Evolutionary conservation across 2,888 invertebrate species (phyloP), one percentile per base, ranked within the genome.

Genomic region (Thymelicus acteon): DNA sequence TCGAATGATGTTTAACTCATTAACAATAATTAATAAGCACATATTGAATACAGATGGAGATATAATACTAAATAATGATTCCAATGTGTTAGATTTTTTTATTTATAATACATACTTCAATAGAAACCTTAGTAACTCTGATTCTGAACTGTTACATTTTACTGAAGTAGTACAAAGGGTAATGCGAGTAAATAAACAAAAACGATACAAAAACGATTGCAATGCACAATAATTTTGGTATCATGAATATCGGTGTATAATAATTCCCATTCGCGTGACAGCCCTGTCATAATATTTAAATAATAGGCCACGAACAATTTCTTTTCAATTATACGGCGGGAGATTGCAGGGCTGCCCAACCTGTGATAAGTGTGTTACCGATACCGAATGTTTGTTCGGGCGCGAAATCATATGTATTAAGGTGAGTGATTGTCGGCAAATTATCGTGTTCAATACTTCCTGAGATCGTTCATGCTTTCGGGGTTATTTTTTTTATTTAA

Each of bases 321-420:
- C 31, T 67, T 57, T 74, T 72, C 65, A 68, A 74, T 71, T 67
- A 71, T 47, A 63, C 61, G 13, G 39, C 67, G 47, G 47, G 37
- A 63, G 67, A 72, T 67, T 72, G 71, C 68, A 63, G 67, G 67
- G 69, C 71, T 48, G 61, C 52, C 24, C 57, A 13, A 37, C 57
- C 57, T 67, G 66, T 68, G 73, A 65, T 64, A 71, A 71, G 70
- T 71, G 70, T 71, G 70, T 71, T 71, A 71, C 70, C 60, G 49
- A 65, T 65, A 65, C 64, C 60, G 70, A 71, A 71, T 71, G 70
- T 71, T 71, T 71, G 70, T 57, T 69, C 61, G 71, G 72, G 75
- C 72, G 75, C 76, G 74, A 77, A 76, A 78, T 76, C 72, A 76
- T 73, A 77, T 67, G 71, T 72, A 74, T 78, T 77, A 75, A 71